These are phyloP conservation scores for Rynchops niger DNA, from an alignment of 2,113 vertebrate species.

Conservation along the genomic window DNA sequence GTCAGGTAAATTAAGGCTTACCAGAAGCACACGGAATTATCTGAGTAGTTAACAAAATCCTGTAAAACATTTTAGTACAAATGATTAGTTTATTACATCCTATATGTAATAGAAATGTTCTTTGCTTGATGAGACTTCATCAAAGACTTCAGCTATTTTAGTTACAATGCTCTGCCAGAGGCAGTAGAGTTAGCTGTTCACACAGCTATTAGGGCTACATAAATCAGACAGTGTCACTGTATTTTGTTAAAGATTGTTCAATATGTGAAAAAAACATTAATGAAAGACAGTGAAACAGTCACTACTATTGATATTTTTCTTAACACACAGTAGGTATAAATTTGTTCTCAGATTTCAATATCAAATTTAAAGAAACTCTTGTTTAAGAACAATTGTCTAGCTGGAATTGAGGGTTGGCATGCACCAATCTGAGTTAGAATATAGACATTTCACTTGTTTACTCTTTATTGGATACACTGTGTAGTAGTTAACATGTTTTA, in stretches of 20 bases:
- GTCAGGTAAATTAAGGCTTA: not conserved
- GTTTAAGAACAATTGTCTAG: not conserved
- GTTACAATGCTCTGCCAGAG: not conserved
- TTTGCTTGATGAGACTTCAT: not conserved
- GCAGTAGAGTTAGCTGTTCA: not conserved
- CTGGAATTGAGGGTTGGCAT: not conserved
- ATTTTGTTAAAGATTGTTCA: not conserved
- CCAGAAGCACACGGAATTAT: not conserved
- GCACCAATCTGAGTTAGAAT: not conserved
- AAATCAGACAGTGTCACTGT: not conserved
- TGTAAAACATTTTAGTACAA: not conserved
- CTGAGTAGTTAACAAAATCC: not conserved
- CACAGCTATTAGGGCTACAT: not conserved
- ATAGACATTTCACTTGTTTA: not conserved
- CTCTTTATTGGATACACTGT: not conserved
- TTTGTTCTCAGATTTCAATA: not conserved
- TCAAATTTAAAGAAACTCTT: not conserved
- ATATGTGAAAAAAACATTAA: not conserved
- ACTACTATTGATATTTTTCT: not conserved
- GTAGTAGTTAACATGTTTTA: not conserved
- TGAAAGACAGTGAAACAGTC: not conserved
- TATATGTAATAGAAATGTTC: not conserved
- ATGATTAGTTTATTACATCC: not conserved
- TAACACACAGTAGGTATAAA: not conserved
- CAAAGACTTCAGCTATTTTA: not conserved